phyloP scores from a whole-genome alignment of 2,797 vertebrate species.

The Tokudaia muenninki region DNA sequence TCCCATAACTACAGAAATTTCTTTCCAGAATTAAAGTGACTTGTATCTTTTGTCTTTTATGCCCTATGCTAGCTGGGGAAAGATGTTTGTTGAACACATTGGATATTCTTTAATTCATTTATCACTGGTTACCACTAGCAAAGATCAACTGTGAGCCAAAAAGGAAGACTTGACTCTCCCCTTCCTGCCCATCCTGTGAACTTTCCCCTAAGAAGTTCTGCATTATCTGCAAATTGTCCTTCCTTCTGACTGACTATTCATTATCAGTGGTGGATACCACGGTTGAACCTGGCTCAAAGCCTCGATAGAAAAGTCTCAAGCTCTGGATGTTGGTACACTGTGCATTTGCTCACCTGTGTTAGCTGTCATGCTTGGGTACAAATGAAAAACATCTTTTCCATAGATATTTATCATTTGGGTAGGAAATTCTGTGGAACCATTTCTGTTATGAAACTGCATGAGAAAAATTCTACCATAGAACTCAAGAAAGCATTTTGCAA shows the following conservation, averaged over 20 bases:
- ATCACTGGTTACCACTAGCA: background rate
- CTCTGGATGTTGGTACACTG: background rate
- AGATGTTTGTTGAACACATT: background rate
- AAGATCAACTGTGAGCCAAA: background rate
- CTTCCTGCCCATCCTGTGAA: background rate
- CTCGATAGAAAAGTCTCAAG: background rate
- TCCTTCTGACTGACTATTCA: background rate
- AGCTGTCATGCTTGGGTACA: background rate
- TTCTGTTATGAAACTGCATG: background rate
- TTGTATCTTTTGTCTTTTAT: background rate
- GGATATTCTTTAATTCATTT: background rate
- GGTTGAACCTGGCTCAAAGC: background rate
- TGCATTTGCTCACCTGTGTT: background rate
- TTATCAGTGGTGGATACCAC: background rate
- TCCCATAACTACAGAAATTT: background rate
- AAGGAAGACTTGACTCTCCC: background rate
- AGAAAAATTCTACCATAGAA: background rate
- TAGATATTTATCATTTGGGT: background rate
- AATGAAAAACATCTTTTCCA: background rate
- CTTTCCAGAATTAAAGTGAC: background rate
- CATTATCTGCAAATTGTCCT: background rate
- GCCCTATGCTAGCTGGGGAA: background rate
- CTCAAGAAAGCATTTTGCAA: background rate
- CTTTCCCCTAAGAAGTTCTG: background rate
- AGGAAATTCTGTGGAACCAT: background rate